Evolutionary conservation across 1,140 invertebrate genomes (phyloP), one percentile per base, ranked within the genome.

Genomic region (Drosophila nigrodunni): DNA sequence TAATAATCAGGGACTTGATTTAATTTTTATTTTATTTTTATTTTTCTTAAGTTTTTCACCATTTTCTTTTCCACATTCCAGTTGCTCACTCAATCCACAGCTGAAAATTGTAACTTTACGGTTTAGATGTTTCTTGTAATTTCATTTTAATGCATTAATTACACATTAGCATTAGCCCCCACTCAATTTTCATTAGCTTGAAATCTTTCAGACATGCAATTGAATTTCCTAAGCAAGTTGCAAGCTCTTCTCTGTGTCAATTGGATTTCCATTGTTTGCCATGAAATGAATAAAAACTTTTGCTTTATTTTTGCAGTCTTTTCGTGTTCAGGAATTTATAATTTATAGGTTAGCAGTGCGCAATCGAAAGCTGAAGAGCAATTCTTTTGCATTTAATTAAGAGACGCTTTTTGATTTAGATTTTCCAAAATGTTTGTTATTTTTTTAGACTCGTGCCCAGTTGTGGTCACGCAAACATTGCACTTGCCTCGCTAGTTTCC

Each of bases 301-400:
- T 81, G 43, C 62, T 60, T 77, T 67, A 58, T 77, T 64, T 65
- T 66, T 74, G 55, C 44, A 54, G 41, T 66, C 6, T 65, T 66
- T 64, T 55, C 43, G 35, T 76, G 47, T 58, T 21, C n/a, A 46
- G 80, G 80, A 87, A 87, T 88, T 58, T 61, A 87, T 87, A 88
- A 87, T 88, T 88, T 88, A 74, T 87, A 69, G 83, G 82, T 88
- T 88, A 87, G 69, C 76, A 73, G 76, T 79, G 83, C 66, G 37
- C 44, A 57, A 44, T 49, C 62, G 61, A 83, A 73, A 77, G 57
- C 61, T 49, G 55, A 30, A 68, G 64, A 74, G 70, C 74, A 78
- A 66, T 87, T 85, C 82, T 85, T 70, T 69, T 60, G 30, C 37
- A 60, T 75, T 85, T 83, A 52, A 68, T 81, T 81, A 67, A 69